Base-by-base conservation (phyloP, 2,113 vertebrate species). In the Upupa epops region DNA sequence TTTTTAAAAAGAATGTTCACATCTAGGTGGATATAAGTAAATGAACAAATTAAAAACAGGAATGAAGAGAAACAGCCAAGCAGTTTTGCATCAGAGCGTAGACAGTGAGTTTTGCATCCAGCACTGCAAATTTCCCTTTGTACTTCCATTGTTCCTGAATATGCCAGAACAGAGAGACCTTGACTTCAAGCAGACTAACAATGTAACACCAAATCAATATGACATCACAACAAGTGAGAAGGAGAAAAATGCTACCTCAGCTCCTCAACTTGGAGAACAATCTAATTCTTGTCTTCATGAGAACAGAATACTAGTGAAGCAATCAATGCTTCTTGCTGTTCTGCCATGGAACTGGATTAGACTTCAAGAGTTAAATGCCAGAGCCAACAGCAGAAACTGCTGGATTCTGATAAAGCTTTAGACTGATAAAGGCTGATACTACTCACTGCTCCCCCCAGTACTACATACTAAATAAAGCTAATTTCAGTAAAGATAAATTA, bases 381-480 rank as follows among this genome's bases (percentile, higher is more conserved):
- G 29, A 31, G 11, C 20, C 56, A 55, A 22, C 14, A 76, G 45
- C n/a, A 70, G 21, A 73, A 79, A 52, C 26, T 69, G 13, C 18
- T 32, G 34, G 24, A 14, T 49, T 70, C 9, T 12, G 60, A 56
- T 34, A 28, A 56, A 86, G 25, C 19, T 8, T 17, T 2, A 20
- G 7, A 58, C 29, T n/a, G 25, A 54, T 40, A 48, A 51, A 73
- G 32, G 21, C 17, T 79, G 58, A 42, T 14, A 21, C 2, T 17
- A 8, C 17, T 25, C 4, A 1, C 2, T 31, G 10, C 3, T 7
- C 36, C 11, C 7, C 32, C 25, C 8, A 26, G 7, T n/a, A 70
- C 25, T 64, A 5, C 51, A 34, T 4, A 54, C 17, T 25, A 60
- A 24, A 2, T 18, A 71, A 21, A 15, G 19, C 5, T 37, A 49